Conservation (phyloP, 2,888 invertebrate species). For the Sarcophaga carnaria region DNA sequence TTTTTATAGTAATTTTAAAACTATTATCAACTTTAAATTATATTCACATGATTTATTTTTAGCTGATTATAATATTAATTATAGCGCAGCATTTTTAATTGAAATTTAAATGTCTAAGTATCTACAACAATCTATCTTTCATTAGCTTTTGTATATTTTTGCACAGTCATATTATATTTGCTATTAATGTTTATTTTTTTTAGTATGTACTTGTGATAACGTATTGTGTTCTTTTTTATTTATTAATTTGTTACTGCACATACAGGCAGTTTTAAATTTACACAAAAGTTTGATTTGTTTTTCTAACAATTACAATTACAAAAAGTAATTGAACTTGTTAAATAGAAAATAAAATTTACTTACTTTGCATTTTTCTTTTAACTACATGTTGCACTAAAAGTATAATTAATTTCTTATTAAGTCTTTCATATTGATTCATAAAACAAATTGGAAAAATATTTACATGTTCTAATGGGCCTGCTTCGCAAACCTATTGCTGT, state of each 20-base stretch:
- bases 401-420: not conserved
- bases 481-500: too few species aligned
- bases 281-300: not conserved
- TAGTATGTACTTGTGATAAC: slow-evolving; percentile 10
- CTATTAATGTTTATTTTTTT: not conserved
- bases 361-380: not conserved
- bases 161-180: not conserved
- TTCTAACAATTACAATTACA: not conserved
- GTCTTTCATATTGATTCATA: not conserved
- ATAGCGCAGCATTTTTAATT: too few species aligned
- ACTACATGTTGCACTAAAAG: not conserved
- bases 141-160: not conserved
- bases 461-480: too few species aligned
- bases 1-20: not conserved
- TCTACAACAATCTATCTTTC: too few species aligned
- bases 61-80: not conserved
- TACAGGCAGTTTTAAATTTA: not conserved
- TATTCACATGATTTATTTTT: not conserved
- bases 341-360: not conserved
- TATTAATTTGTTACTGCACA: not conserved
- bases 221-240: not conserved
- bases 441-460: too few species aligned
- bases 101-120: too few species aligned
- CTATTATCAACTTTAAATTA: not conserved
- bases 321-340: slow-evolving; percentile 25